Evolutionary conservation across 2,113 vertebrate species (phyloP).

Genomic region (Periophthalmus modestus): DNA sequence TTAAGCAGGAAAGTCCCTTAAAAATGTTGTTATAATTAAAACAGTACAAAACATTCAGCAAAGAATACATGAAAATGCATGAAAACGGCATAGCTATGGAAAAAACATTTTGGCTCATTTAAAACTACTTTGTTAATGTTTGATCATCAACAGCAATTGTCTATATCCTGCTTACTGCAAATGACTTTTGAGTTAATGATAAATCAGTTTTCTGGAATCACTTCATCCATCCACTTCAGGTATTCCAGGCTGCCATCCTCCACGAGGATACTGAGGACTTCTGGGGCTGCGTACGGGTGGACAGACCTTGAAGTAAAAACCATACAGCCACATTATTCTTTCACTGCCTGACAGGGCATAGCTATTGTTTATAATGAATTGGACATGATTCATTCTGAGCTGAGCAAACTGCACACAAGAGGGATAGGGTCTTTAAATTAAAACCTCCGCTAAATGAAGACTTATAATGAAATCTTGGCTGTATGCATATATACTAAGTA

Average conservation of each 20-base stretch:
- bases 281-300: conserved; percentile 87
- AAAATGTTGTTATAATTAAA: neutral
- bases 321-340: conserved; percentile 5
- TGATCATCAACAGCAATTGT: conserved; percentile 4
- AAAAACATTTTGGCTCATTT: neutral
- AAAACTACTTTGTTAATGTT: neutral
- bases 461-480: neutral
- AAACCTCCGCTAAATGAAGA: neutral
- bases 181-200: conserved; percentile 9
- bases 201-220: conserved; percentile 68
- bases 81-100: neutral
- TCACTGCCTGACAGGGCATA: neutral
- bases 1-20: neutral
- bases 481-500: neutral
- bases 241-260: conserved; percentile 81
- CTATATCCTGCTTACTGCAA: neutral
- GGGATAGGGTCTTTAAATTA: neutral
- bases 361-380: neutral
- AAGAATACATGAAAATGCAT: neutral
- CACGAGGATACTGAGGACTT: conserved; percentile 84
- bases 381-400: neutral
- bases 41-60: neutral
- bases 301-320: conserved; percentile 74
- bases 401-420: neutral
- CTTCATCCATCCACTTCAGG: conserved; percentile 84